These are phyloP conservation scores for Gortyna flavago DNA, from an alignment of 2,888 invertebrate genomes.

Conservation along the genomic window DNA sequence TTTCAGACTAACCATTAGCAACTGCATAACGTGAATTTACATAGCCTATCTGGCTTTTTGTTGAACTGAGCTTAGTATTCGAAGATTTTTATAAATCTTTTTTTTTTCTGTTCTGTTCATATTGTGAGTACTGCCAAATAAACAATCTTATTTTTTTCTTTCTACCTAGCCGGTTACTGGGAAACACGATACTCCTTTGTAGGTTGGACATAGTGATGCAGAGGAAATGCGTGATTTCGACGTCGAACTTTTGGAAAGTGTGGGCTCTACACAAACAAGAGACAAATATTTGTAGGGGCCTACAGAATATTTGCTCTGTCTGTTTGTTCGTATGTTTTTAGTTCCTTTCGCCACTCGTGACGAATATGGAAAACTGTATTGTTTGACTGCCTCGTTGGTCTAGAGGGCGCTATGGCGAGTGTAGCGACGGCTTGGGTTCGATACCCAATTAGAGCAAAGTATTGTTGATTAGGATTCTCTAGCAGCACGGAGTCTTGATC, in stretches of 20 bases:
- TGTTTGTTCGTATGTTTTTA: conserved; percentile 28
- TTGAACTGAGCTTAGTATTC: neutral
- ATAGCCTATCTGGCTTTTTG: neutral
- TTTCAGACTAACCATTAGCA: neutral
- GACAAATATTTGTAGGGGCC: conserved; percentile 32
- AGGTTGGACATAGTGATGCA: neutral
- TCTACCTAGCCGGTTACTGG: neutral
- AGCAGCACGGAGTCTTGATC: neutral
- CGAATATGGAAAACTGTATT: conserved; percentile 4
- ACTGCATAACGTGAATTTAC: neutral
- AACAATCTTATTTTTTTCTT: neutral
- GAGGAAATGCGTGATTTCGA: conserved; percentile 14
- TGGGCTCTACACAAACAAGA: conserved; percentile 21
- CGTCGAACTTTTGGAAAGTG: conserved; percentile 16
- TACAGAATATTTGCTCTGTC: conserved; percentile 21
- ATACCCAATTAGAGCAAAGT: neutral
- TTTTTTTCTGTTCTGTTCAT: neutral
- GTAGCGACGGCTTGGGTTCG: neutral
- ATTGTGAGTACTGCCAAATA: neutral
- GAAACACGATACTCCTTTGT: neutral
- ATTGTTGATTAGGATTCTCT: neutral
- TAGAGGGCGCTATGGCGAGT: no score
- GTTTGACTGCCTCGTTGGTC: neutral
- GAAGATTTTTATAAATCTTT: no score
- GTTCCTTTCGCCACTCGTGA: conserved; percentile 10